Evolutionary conservation across 2,888 invertebrate genomes (phyloP), one percentile per base, ranked within the genome.

Genomic region (Nycteola revayana): DNA sequence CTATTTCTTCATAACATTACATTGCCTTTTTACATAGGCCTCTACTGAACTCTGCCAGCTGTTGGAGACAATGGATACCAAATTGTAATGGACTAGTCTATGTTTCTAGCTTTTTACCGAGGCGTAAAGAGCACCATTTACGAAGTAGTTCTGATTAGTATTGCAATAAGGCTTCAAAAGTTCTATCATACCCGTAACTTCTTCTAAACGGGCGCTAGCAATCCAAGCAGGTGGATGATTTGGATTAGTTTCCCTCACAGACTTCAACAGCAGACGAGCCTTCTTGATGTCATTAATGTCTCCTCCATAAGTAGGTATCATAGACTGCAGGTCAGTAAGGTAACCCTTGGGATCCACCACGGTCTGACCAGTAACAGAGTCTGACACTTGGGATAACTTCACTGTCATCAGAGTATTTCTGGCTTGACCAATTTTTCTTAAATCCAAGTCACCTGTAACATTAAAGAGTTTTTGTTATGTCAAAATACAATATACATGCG

Each of bases 191-290:
- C 98, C 98, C 10, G 98, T 98, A 4, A 98, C 98, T 90, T 99
- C 99, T 77, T 99, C 99, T 33, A 99, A 89, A 48, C 98, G 92
- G 0, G 99, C 99, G 48, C 98, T 98, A 7, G 99, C 99, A 57
- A 99, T 98, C 99, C 99, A 99, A 4, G 98, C 99, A 0, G 99
- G 99, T 0, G 99, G 98, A 90, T 99, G 99, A 75, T 98, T 98
- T 0, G 99, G 99, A 88, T 99, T 99, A 0, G 99, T 99, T 70
- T 96, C 96, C 29, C 99, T 90, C 0, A 99, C 98, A 29, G 98
- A 98, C 74, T 99, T 99, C 23, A 99, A 79, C 23, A 99, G 80
- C 34, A 98, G 83, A 36, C 99, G 90, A 0, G 99, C 99, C 74
- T 99, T 99, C 75, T 99, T 99, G 7, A 98, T 98, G 67, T 98